Conservation (phyloP, 2,797 vertebrate species). For the Gadopsis bispinosus region DNA sequence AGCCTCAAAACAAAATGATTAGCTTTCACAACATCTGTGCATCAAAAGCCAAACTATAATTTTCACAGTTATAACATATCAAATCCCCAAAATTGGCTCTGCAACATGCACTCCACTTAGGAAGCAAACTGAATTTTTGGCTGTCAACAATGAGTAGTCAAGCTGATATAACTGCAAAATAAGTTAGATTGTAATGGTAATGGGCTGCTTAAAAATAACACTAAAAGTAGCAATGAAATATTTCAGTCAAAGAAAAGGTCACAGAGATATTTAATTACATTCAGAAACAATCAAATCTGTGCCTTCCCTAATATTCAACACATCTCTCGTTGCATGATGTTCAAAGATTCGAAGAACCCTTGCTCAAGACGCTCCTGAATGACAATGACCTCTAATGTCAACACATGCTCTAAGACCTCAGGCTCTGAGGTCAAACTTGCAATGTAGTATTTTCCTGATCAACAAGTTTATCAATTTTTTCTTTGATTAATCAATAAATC, state of each 20-base stretch:
- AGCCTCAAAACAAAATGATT: not conserved
- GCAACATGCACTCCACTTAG: not conserved
- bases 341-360: conserved; percentile 15
- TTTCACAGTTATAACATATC: not conserved
- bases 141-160: not conserved
- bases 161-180: not conserved
- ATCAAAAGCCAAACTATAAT: not conserved
- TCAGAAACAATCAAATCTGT: conserved; percentile 8
- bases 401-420: not conserved
- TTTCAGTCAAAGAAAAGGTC: conserved; percentile 10
- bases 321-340: not conserved
- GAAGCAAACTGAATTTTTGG: not conserved
- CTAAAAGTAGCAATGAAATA: not conserved
- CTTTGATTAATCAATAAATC: not conserved
- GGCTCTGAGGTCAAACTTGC: not conserved
- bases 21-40: not conserved
- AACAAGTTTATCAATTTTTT: fast-evolving
- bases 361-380: conserved; percentile 22
- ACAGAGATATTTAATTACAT: not conserved
- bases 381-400: conserved; percentile 19
- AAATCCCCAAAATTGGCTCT: not conserved
- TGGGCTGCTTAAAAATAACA: no score
- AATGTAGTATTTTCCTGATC: not conserved
- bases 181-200: not conserved
- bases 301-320: not conserved